Evolutionary conservation across 2,797 vertebrate species (phyloP).

Genomic region (Microchirus variegatus): DNA sequence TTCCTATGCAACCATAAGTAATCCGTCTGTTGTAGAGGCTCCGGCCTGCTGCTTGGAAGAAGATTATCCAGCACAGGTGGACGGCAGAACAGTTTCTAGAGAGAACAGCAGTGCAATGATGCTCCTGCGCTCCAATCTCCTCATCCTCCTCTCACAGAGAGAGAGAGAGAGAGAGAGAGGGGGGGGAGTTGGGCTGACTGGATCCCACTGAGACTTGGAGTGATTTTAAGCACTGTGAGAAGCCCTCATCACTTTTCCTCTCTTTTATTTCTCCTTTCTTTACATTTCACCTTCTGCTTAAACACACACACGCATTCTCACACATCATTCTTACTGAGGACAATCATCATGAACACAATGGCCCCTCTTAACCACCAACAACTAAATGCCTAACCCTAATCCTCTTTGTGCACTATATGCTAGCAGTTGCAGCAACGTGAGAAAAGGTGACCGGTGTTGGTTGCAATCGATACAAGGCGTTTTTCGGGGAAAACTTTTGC

Average conservation of each 20-base stretch:
- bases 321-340: not conserved
- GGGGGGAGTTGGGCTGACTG: constrained; percentile 51
- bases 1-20: constrained; percentile 39
- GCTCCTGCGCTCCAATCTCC: constrained; percentile 43
- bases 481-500: too few relatives aligned
- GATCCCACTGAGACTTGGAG: constrained; percentile 54
- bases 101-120: constrained; percentile 46
- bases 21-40: constrained; percentile 34
- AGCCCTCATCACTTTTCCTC: constrained; percentile 10
- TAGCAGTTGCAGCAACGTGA: too few relatives aligned
- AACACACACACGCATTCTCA: constrained; percentile 14
- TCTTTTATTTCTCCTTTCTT: not conserved
- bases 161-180: constrained; percentile 16
- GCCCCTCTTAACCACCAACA: too few relatives aligned
- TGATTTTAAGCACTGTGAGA: constrained; percentile 47
- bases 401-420: too few relatives aligned
- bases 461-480: too few relatives aligned
- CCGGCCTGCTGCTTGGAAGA: constrained; percentile 36
- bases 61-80: constrained; percentile 64
- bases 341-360: not conserved
- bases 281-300: constrained; percentile 32
- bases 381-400: too few relatives aligned
- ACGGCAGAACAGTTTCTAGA: constrained; percentile 35
- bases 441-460: too few relatives aligned
- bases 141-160: not conserved